Evolutionary conservation across 1,140 invertebrate genomes (phyloP).

Genomic region (Rhynchophorus ferrugineus): DNA sequence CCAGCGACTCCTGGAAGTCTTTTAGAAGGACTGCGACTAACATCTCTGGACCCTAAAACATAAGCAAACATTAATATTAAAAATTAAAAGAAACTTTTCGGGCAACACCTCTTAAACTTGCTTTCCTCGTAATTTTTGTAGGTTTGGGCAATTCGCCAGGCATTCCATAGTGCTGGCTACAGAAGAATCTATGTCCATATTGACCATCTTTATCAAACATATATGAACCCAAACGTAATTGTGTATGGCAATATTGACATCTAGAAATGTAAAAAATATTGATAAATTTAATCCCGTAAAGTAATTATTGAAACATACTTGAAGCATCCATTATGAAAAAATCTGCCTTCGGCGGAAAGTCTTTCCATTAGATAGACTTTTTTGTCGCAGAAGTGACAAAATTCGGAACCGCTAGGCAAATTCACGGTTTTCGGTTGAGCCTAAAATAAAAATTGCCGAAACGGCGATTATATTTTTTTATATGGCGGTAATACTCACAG

Average conservation of each 20-base stretch:
- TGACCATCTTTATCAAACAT: constrained; percentile 68
- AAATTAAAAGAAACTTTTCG: too few species aligned
- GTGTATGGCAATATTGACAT: constrained; percentile 65
- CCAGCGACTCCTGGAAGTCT: constrained; percentile 45
- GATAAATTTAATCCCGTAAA: background rate
- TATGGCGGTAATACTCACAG: too few species aligned
- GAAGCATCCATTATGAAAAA: constrained; percentile 81
- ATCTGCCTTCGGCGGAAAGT: constrained; percentile 74
- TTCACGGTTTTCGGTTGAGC: constrained; percentile 34
- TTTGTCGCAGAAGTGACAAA: constrained; percentile 81
- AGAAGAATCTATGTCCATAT: constrained; percentile 69
- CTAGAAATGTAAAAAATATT: constrained; percentile 31
- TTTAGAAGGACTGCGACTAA: constrained; percentile 32
- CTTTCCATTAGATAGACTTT: constrained; percentile 84
- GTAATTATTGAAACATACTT: constrained; percentile 43
- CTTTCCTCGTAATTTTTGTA: constrained; percentile 28
- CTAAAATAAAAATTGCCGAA: constrained; percentile 24
- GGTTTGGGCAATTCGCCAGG: constrained; percentile 41
- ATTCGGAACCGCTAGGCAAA: constrained; percentile 61
- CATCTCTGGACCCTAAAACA: constrained; percentile 8
- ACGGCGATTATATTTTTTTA: too few species aligned
- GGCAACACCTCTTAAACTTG: constrained; percentile 23
- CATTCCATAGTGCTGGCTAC: constrained; percentile 69
- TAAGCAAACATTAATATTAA: background rate
- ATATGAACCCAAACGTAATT: constrained; percentile 64